phyloP scores from a whole-genome alignment of 2,797 vertebrate species.

The Corythornis leucogaster region DNA sequence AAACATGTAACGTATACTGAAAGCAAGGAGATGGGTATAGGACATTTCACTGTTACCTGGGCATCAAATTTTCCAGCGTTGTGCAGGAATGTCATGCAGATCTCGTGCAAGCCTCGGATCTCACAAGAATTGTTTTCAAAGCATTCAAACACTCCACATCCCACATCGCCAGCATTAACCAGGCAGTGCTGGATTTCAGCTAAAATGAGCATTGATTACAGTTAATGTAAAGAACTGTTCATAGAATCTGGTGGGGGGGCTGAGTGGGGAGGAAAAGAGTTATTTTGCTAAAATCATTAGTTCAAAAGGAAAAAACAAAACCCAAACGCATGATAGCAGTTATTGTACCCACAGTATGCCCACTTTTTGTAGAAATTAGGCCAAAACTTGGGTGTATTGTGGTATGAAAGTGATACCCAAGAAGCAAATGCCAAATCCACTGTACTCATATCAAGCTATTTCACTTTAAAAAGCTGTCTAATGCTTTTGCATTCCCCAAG shows the following conservation, averaged over 20 bases:
- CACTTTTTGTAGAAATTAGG: constrained; percentile 37
- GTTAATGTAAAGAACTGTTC: constrained; percentile 30
- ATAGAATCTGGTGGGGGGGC: neutral
- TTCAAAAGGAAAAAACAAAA: neutral
- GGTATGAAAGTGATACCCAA: constrained; percentile 44
- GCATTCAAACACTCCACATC: constrained; percentile 97
- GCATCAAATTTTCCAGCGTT: constrained; percentile 99
- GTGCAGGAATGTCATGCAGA: constrained; percentile 99
- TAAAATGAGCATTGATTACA: constrained; percentile 74
- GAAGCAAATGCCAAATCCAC: constrained; percentile 50
- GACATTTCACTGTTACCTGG: constrained; percentile 85
- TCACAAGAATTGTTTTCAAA: constrained; percentile 99
- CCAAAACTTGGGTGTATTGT: constrained; percentile 29
- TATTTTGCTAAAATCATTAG: constrained; percentile 40
- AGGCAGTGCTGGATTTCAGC: constrained; percentile 98
- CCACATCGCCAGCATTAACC: constrained; percentile 96
- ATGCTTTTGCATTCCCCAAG: constrained; percentile 30
- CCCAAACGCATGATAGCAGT: neutral
- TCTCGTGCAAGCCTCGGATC: constrained; percentile 97
- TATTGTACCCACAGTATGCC: constrained; percentile 33
- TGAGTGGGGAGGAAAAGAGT: neutral
- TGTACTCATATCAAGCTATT: constrained; percentile 25
- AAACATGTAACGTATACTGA: neutral
- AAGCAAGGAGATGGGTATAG: neutral
- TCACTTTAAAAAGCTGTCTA: constrained; percentile 46